Percentiles rank a stretch among this genome's conserved stretches.
Evolutionary conservation across 2,888 invertebrate genomes (phyloP).

Genomic region (Chrysolina oricalcia): DNA sequence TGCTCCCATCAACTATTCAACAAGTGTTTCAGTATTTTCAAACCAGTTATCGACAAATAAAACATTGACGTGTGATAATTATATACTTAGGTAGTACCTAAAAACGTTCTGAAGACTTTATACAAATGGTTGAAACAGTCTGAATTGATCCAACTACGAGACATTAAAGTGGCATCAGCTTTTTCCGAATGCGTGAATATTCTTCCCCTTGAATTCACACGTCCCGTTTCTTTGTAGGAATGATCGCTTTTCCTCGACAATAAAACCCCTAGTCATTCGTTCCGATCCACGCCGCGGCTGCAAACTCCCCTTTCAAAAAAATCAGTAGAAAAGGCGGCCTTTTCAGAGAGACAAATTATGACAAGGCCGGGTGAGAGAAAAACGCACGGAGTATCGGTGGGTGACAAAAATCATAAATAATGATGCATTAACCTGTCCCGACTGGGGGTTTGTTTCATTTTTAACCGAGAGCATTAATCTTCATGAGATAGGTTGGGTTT

Average conservation of each 20-base stretch:
- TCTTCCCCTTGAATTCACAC: neutral
- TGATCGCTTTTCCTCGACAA: conserved; percentile 2
- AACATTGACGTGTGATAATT: no score
- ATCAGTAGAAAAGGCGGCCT: conserved; percentile 37
- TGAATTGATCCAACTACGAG: neutral
- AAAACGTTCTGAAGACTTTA: no score
- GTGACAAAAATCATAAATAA: conserved; percentile 64
- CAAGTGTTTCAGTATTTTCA: no score
- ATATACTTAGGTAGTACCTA: no score
- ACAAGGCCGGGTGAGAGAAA: conserved; percentile 41
- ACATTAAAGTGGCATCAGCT: neutral
- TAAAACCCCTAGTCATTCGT: conserved; percentile 8
- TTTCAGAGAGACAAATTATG: conserved; percentile 47
- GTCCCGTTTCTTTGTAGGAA: neutral
- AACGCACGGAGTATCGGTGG: conserved; percentile 47
- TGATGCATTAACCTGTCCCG: conserved; percentile 65
- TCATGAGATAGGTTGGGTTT: conserved; percentile 55
- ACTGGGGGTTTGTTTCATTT: conserved; percentile 62
- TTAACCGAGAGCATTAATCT: conserved; percentile 63
- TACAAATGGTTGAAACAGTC: no score
- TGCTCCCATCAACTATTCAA: no score
- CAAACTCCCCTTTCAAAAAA: conserved; percentile 31
- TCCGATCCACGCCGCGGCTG: neutral
- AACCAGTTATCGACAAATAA: no score
- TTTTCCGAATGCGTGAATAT: neutral